Evolutionary conservation across 2,888 invertebrate species (phyloP), one percentile per base, ranked within the genome.

Genomic region (Tribolium freemani): DNA sequence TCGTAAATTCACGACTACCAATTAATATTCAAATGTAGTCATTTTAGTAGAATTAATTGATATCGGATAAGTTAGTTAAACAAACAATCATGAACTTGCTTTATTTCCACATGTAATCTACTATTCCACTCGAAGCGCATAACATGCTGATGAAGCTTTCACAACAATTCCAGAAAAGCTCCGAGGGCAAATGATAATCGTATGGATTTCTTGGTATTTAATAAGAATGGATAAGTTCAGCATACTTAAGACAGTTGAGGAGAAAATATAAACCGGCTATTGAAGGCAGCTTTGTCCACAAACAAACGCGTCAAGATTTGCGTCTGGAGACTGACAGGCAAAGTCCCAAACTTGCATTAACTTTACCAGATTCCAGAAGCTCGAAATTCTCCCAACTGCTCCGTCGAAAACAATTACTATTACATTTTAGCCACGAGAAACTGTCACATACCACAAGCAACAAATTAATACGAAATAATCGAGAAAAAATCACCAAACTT

Each of bases 21-120:
- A 64, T 69, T 69, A 69, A 69, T 69, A 73, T 69, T 69, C 73
- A 69, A 69, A 73, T 69, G 46, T 64, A 73, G 69, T 64, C 64
- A 60, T 64, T 69, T 66, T 31, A 51, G 31, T 58, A 66, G 58
- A 73, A 73, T 66, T 73, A 73, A 73, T 72, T 67, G 67, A 68
- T 60, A 53, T 54, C 61, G 58, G 71, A 66, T 66, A 71, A 71
- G 50, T 57, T 54, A 20, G 10, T 13, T 30, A 48, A 69, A 61
- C 20, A 67, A 60, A 67, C 54, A 72, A 44, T 51, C 51, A 48
- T 16, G 8, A 38, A 48, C 48, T 48, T 11, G 11, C 16, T 10
- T 48, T 48, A 48, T 48, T 48, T 48, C 10, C 11, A 48, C 16
- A 48, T 48, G 10, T 10, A 48, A n/a, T 11, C 16, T n/a, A 11